Evolutionary conservation across 2,797 vertebrate species (phyloP).

Genomic region (Bryconaethiops microstoma): DNA sequence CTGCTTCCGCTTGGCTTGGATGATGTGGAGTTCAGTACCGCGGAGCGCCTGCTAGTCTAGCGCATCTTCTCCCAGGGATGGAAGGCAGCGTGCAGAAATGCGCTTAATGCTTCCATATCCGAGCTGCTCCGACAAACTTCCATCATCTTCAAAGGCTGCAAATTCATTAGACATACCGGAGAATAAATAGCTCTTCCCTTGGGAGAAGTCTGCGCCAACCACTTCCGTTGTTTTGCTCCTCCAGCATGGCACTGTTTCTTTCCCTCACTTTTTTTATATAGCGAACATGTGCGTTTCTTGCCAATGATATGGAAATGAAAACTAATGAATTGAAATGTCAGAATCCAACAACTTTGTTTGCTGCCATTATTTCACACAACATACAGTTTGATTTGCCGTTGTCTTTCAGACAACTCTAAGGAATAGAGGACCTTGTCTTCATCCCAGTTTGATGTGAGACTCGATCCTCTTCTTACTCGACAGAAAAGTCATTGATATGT

Average conservation of each 20-base stretch:
- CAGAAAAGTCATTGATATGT: constrained; percentile 20
- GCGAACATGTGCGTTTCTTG: constrained; percentile 3
- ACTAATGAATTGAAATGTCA: neutral
- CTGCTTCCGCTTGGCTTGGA: constrained; percentile 20
- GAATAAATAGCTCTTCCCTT: constrained; percentile 72
- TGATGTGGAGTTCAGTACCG: constrained; percentile 32
- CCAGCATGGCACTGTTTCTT: neutral
- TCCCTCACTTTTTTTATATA: neutral
- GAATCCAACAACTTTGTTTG: neutral
- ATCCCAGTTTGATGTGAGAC: neutral
- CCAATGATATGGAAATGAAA: constrained; percentile 12
- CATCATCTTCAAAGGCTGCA: constrained; percentile 75
- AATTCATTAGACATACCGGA: constrained; percentile 72
- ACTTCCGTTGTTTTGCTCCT: constrained; percentile 31
- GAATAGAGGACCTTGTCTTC: neutral
- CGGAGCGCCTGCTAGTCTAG: constrained; percentile 29
- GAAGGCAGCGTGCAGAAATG: constrained; percentile 51
- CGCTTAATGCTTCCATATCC: constrained; percentile 45
- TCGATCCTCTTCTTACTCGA: neutral
- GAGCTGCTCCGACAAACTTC: constrained; percentile 69
- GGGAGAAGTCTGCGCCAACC: constrained; percentile 66
- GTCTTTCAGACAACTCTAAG: neutral
- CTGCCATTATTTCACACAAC: neutral
- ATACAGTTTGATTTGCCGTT: neutral
- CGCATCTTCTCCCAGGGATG: constrained; percentile 62